Base-by-base conservation (phyloP, 2,888 invertebrate genomes). In the Lithosia quadra region DNA sequence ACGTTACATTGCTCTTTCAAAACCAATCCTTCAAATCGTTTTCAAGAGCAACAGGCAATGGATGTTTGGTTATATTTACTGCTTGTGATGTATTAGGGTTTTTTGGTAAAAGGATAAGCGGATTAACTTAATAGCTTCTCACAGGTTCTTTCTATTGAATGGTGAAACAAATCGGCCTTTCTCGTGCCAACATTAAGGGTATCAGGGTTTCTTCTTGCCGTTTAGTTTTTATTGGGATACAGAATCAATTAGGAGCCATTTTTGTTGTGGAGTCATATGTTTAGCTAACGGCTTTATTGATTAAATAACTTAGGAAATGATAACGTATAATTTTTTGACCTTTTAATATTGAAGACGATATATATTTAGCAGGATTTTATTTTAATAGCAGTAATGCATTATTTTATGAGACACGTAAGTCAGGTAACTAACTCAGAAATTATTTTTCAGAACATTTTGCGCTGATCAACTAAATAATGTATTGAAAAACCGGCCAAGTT, bases 101-200 rank as follows among this genome's bases (percentile, higher is more conserved):
- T 65, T 8, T 11, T 70, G 60, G 77, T 82, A 34, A 34, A 22
- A 15, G 65, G 67, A 36, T 80, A 86, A 87, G 86, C 77, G 84
- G 88, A 87, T 88, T 87, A 86, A 89, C 88, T 90, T 90, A 91
- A 92, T 92, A 88, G 91, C 87, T 88, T 84, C 86, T 88, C 78
- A 89, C 87, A 88, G 86, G 86, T 87, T 88, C 89, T 87, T 91
- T 89, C 89, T 89, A 92, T 92, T 88, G 90, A 90, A 89, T 86
- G 86, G 83, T 85, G 87, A 88, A 88, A 90, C 88, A 90, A 89
- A 90, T 90, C 89, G 87, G 80, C 84, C 82, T 84, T 84, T 85
- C 84, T 82, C 70, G 74, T 78, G 76, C 81, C 78, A 74, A 79
- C 85, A 82, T 87, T 88, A 87, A 83, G 77, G 84, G 82, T 80